Evolutionary conservation across 2,888 invertebrate genomes (phyloP).

Genomic region (Apotomis turbidana): DNA sequence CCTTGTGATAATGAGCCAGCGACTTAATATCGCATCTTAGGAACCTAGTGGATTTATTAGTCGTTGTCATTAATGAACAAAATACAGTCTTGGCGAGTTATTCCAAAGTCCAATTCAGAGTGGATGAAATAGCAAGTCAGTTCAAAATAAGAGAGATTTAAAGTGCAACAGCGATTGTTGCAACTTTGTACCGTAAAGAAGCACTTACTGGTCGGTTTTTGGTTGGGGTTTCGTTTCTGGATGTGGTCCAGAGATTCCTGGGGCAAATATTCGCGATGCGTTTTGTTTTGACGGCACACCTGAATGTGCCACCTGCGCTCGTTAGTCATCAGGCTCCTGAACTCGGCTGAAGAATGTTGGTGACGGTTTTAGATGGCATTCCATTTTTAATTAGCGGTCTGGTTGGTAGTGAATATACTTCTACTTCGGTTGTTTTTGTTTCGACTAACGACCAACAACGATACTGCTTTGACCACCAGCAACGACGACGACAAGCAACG

Average conservation of each 20-base stretch:
- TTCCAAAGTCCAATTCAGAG: constrained; percentile 3
- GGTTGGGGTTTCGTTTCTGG: constrained; percentile 51
- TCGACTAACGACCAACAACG: too few relatives aligned
- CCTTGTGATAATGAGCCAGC: too few relatives aligned
- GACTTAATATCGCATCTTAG: constrained; percentile 5
- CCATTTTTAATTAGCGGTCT: constrained; percentile 1
- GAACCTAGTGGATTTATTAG: constrained; percentile 18
- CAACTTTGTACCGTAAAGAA: neutral
- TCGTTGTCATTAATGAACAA: neutral
- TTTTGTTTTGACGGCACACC: constrained; percentile 63
- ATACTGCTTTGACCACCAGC: too few relatives aligned
- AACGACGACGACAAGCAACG: too few relatives aligned
- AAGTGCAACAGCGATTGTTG: neutral
- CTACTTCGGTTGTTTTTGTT: neutral
- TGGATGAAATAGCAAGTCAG: neutral
- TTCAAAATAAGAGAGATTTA: neutral
- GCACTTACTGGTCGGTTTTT: constrained; percentile 46
- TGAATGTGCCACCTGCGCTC: constrained; percentile 60
- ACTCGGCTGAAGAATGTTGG: constrained; percentile 37
- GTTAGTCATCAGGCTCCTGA: constrained; percentile 57
- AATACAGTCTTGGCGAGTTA: neutral
- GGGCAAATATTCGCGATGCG: constrained; percentile 66
- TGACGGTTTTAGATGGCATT: constrained; percentile 19
- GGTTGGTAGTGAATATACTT: neutral
- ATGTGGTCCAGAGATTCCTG: constrained; percentile 65